These are phyloP conservation scores for Serranus cabrilla DNA, from an alignment of 2,797 vertebrate genomes.

Conservation along the genomic window DNA sequence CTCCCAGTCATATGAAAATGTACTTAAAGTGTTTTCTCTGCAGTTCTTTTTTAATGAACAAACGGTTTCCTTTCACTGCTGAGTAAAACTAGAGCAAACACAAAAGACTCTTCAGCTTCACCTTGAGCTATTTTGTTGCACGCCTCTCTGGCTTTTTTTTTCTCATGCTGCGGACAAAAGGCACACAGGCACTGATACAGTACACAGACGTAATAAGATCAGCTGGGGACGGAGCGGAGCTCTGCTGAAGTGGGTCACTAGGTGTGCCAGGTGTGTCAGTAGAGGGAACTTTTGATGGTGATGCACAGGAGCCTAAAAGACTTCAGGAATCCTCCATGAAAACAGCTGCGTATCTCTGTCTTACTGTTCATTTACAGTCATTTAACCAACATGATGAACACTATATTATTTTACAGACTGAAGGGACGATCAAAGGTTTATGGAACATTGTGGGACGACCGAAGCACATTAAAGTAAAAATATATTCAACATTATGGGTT, in stretches of 20 bases:
- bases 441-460: not conserved
- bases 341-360: not conserved
- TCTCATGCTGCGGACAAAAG: conserved; percentile 21
- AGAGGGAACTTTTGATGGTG: conserved; percentile 15
- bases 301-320: not conserved
- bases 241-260: conserved; percentile 58
- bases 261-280: conserved; percentile 55
- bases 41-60: conserved; percentile 11
- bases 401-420: not conserved
- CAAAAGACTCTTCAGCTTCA: conserved; percentile 23
- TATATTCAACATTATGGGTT: not conserved
- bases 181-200: conserved; percentile 5
- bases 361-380: not conserved
- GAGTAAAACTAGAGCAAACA: conserved; percentile 17
- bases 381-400: not conserved
- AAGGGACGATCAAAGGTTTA: not conserved
- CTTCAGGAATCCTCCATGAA: not conserved
- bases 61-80: conserved; percentile 8
- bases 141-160: not conserved
- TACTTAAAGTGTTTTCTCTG: conserved; percentile 14
- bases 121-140: conserved; percentile 24
- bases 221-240: conserved; percentile 30
- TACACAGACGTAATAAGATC: conserved; percentile 32
- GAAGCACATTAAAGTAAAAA: not conserved
- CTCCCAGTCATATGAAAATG: conserved; percentile 33